A percentile compares a stretch with the other conserved stretches of the same genome.
These are phyloP conservation scores for Polypedilum pembai DNA, from an alignment of 1,140 invertebrate species.

Conservation along the genomic window DNA sequence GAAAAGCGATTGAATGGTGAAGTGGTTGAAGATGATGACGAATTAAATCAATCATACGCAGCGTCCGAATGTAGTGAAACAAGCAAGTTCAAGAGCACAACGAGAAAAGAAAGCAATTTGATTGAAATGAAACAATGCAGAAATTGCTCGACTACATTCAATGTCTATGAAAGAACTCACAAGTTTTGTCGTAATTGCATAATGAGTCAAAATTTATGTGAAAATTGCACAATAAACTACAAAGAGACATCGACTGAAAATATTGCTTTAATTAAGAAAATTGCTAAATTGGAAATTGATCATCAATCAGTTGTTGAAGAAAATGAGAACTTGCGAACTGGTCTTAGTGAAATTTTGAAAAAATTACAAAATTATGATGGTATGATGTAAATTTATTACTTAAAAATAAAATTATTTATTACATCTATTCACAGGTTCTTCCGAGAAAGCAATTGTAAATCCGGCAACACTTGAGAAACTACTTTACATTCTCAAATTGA, in stretches of 20 bases:
- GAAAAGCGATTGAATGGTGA: neutral
- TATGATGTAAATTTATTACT: constrained; percentile 34
- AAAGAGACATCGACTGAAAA: constrained; percentile 34
- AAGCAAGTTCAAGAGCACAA: neutral
- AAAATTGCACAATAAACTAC: constrained; percentile 29
- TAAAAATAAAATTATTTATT: constrained; percentile 30
- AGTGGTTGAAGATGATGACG: neutral
- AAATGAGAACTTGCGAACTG: constrained; percentile 53
- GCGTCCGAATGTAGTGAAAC: neutral
- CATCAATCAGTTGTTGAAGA: constrained; percentile 49
- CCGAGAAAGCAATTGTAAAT: constrained; percentile 45
- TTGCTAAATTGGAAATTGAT: constrained; percentile 37
- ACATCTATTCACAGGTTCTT: constrained; percentile 32
- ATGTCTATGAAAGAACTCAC: neutral
- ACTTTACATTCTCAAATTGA: constrained; percentile 48
- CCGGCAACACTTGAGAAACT: constrained; percentile 50
- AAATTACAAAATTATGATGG: constrained; percentile 54
- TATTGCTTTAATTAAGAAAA: constrained; percentile 36
- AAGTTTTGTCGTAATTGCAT: constrained; percentile 18
- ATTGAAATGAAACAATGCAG: neutral
- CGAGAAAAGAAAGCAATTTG: neutral
- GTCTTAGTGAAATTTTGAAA: constrained; percentile 57
- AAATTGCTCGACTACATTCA: neutral
- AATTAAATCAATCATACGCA: neutral
- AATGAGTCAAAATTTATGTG: constrained; percentile 29